These are phyloP conservation scores for Polypterus senegalus DNA, from an alignment of 2,113 vertebrate species.

Conservation along the genomic window DNA sequence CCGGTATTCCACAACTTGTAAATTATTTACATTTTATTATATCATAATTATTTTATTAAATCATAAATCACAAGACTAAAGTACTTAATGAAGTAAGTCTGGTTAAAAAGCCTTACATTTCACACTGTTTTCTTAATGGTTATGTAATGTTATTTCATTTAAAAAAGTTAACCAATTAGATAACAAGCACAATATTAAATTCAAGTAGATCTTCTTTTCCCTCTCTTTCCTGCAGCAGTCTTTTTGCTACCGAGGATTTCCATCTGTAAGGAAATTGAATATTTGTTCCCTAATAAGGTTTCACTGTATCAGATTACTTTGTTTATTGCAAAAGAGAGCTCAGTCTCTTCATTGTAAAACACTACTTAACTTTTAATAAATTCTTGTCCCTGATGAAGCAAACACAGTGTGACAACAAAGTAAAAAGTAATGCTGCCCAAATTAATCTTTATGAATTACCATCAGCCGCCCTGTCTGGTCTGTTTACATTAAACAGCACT, in stretches of 20 bases:
- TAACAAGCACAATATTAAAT: no score
- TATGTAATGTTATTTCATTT: no score
- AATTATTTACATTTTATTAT: no score
- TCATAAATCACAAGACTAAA: no score
- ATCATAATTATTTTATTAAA: no score
- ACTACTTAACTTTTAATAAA: not conserved
- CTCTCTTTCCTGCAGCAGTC: not conserved
- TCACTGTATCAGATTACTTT: not conserved
- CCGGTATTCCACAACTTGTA: no score
- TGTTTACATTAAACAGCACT: conserved; percentile 41
- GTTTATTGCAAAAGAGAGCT: conserved; percentile 2
- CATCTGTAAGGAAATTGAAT: not conserved
- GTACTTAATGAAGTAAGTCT: no score
- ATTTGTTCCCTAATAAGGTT: not conserved
- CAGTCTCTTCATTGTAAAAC: not conserved
- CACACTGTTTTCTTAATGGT: no score
- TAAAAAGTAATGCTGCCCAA: not conserved
- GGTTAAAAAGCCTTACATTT: no score
- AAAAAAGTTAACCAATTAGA: no score
- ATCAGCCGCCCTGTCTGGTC: conserved; percentile 17
- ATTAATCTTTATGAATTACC: conserved; percentile 1
- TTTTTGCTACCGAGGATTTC: not conserved
- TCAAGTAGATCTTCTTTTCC: no score
- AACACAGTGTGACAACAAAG: not conserved
- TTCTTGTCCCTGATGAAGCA: not conserved